These are phyloP conservation scores for Gari tellinella DNA, from an alignment of 2,888 invertebrate genomes.

Conservation along the genomic window DNA sequence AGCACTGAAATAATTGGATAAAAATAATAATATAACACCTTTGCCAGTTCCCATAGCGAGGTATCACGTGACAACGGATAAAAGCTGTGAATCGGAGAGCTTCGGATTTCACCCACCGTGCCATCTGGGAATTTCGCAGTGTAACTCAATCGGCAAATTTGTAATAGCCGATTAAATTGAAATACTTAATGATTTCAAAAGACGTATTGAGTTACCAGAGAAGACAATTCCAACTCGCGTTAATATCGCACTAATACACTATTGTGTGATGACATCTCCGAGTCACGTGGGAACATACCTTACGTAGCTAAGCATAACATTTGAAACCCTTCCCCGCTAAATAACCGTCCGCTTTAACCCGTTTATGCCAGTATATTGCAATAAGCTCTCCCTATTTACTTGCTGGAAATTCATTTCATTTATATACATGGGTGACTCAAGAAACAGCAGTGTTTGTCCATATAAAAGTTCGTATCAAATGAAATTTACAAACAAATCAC, in stretches of 20 bases:
- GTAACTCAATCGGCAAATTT: constrained; percentile 5
- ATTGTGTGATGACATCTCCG: background rate
- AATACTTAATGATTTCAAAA: constrained; percentile 11
- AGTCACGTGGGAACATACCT: too few relatives aligned
- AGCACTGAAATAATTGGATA: too few relatives aligned
- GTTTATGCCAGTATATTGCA: too few relatives aligned
- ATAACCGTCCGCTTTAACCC: too few relatives aligned
- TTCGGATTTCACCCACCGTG: constrained; percentile 17
- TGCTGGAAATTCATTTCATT: too few relatives aligned
- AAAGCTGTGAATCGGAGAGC: constrained; percentile 14
- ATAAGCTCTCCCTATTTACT: too few relatives aligned
- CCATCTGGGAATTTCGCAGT: constrained; percentile 5
- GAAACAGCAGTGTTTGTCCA: too few relatives aligned
- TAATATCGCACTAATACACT: background rate
- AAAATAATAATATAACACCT: background rate
- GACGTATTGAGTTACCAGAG: background rate
- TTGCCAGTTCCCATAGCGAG: background rate
- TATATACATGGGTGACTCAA: too few relatives aligned
- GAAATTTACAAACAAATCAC: too few relatives aligned
- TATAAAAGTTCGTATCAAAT: too few relatives aligned
- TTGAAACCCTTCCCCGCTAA: too few relatives aligned
- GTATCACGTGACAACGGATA: constrained; percentile 4
- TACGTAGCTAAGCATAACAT: too few relatives aligned
- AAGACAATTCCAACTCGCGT: background rate
- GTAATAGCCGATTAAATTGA: constrained; percentile 4